Base-by-base conservation (phyloP, 1,140 invertebrate genomes). In the Telenomus remus region DNA sequence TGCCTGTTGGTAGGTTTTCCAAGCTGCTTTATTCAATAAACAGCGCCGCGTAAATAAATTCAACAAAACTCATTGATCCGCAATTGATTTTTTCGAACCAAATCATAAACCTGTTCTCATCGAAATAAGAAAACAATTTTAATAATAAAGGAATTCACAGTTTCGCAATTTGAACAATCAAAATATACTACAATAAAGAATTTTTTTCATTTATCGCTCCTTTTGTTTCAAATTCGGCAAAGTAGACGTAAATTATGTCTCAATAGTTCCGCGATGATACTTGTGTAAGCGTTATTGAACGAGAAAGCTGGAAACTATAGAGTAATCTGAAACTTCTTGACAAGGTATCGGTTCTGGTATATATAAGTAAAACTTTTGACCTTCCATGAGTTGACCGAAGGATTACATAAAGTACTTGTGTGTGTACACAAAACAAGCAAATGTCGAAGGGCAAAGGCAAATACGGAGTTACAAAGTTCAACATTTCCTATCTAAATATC, bases 281-380 rank as follows among this genome's bases (percentile, higher is more conserved):
- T 76, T 60, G 46, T 48, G 54, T 64, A 69, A 76, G 48, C 50
- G 64, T 63, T 65, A 69, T 70, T 65, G 54, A 44, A 49, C 53
- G 39, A 54, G 44, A 27, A 35, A 35, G 65, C 35, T 57, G 54
- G 72, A 76, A 69, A 76, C 72, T 64, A 64, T 59, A 76, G 34
- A 50, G 51, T 65, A 68, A 69, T 69, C 48, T 69, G 59, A 69
- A 76, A 76, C 64, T 76, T 76, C 72, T 51, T 69, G 65, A 65
- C 54, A 59, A 76, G 59, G 54, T 76, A 76, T 75, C 64, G 59
- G 72, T 53, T 75, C 64, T 76, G 60, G 37, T 11, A n/a, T 9
- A 39, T 39, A 11, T 60, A 69, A 53, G 51, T 75, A 69, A 43
- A 69, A 76, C 72, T 65, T 69, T 46, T 42, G 49, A 69, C 60